Base-by-base conservation (phyloP, 1,140 invertebrate species). In the Formica exsecta region DNA sequence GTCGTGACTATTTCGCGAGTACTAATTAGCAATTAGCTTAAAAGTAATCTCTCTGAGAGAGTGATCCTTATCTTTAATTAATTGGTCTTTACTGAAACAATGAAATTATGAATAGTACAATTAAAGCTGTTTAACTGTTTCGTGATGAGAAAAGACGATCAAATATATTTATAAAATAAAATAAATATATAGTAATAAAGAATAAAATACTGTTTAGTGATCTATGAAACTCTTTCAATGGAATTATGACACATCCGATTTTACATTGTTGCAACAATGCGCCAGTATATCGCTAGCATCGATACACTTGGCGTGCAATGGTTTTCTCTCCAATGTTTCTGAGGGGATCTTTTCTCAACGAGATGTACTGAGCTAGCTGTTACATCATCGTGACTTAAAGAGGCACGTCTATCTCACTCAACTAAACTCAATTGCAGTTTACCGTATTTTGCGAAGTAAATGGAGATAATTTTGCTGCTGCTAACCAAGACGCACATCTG, bases 341-440 rank as follows among this genome's bases (percentile, higher is more conserved):
- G 66, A 29, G 79, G 36, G 36, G 65, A 68, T 83, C 79, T 68
- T 83, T 83, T 83, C 68, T 83, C 68, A 83, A 41, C 38, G 66
- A 32, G 66, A 38, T 74, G 61, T 74, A 83, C 73, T 83, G 73
- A 83, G 70, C 79, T 9, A 83, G 70, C 79, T 9, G 54, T 83
- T 83, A 32, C 68, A 25, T 83, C 79, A 83, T 25, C 79, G 68
- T 19, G 68, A 61, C 79, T 73, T 83, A 62, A 73, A 44, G 66
- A 81, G 66, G 25, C 38, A 62, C 41, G 38, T 59, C 57, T 29
- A 62, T 29, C n/a, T 83, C n/a, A 3, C 7, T 59, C 57, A 44
- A 3, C 48, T n/a, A 70, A 57, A 64, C 38, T 76, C 38, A 62
- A 71, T 38, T 44, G 79, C 51, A 36, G 8, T 83, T 83, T 83